Evolutionary conservation across 1,140 invertebrate genomes (phyloP), one percentile per base, ranked within the genome.

Genomic region (Ceratoteleas bidentatus): DNA sequence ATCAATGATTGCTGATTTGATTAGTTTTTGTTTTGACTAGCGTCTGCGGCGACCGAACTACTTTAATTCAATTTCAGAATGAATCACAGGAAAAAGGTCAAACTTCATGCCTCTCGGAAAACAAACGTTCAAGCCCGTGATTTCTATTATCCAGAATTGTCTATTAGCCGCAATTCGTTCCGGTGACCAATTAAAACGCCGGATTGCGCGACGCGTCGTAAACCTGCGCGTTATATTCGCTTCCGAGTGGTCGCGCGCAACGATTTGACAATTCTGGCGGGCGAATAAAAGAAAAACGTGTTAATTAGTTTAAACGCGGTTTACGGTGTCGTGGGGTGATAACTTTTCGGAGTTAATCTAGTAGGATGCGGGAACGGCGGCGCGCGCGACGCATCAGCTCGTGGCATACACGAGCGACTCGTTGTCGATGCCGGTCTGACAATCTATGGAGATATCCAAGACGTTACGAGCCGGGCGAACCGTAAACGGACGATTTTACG

Each of bases 401-500:
- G 65, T 68, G 70, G 69, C 73, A 64, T 68, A 58, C 79, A 74
- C 61, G 72, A 73, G 58, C 66, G 72, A 70, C 62, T 79, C 68
- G 80, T 75, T 74, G 81, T 79, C 72, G 70, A 78, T 81, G 73
- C 65, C 49, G 38, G 68, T 78, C 70, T 84, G 83, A 81, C 83
- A 84, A 81, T 84, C 81, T 86, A 91, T 90, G 87, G 87, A 90
- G 89, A 90, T 87, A 86, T 90, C 86, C 86, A 77, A 76, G 83
- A 90, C 62, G 80, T 91, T 90, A 90, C 84, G 89, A 86, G 65
- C 84, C 16, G 56, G 72, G 45, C 33, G 58, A 84, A 83, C 87
- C 88, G 79, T 90, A 90, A 90, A 91, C 69, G 88, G 85, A 83
- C 69, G 83, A 87, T 86, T 91, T 91, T 90, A 90, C 85, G 86